These are phyloP conservation scores for Numenius arquata DNA, from an alignment of 2,113 vertebrate species.

Conservation along the genomic window DNA sequence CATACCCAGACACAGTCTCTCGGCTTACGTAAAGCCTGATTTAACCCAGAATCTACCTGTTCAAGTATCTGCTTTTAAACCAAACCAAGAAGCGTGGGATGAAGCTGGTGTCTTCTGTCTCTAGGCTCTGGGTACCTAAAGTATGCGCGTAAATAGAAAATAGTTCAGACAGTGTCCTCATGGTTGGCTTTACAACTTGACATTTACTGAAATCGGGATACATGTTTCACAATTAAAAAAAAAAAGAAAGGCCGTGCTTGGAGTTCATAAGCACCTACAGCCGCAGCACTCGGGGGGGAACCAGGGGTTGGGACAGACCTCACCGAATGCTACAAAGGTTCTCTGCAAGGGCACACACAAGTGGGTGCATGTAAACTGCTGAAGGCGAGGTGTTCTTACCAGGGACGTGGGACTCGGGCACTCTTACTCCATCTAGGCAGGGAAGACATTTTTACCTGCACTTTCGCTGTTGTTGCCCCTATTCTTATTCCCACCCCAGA, in stretches of 20 bases:
- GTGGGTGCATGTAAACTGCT: not conserved
- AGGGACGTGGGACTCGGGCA: fast-evolving
- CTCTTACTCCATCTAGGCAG: not conserved
- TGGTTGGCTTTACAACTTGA: not conserved
- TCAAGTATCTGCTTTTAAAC: not conserved
- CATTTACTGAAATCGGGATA: not conserved
- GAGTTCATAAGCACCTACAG: not conserved
- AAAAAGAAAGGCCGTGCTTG: not conserved
- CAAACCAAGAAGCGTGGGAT: not conserved
- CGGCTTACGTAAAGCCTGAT: constrained; percentile 16
- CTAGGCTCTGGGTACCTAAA: not conserved
- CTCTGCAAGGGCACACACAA: not conserved
- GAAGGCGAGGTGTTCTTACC: not conserved
- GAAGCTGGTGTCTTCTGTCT: not conserved
- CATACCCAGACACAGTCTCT: not conserved
- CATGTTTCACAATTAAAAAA: not conserved
- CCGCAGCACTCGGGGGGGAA: fast-evolving
- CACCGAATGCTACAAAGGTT: fast-evolving
- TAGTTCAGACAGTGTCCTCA: not conserved
- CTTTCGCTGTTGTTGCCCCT: not conserved
- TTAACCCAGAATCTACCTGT: constrained; percentile 6
- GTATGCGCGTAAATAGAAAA: not conserved
- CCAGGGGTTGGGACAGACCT: not conserved
- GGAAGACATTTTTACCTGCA: not conserved
- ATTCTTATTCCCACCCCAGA: not conserved